These are phyloP conservation scores for Leuciscus idus DNA, from an alignment of 2,113 vertebrate species.

Conservation along the genomic window DNA sequence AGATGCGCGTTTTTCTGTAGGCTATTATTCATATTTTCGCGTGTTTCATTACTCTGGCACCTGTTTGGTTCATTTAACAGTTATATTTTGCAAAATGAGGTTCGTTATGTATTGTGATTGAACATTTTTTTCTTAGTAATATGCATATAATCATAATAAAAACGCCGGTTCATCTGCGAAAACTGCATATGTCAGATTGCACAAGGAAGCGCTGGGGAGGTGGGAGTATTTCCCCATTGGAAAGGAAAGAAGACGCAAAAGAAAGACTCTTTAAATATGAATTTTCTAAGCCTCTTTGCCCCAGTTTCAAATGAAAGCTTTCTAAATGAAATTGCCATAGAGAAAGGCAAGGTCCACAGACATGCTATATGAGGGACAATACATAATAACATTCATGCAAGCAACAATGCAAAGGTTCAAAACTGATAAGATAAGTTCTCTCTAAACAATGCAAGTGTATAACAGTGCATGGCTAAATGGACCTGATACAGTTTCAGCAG, in stretches of 20 bases:
- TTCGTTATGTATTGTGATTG: no score
- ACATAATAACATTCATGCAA: background rate
- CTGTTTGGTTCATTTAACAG: background rate
- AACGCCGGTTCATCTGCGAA: background rate
- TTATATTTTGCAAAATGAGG: background rate
- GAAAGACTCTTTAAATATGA: constrained; percentile 71
- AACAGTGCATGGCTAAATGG: background rate
- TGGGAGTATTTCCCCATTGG: constrained; percentile 38
- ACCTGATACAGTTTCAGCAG: background rate
- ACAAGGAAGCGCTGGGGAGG: background rate
- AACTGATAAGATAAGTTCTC: background rate
- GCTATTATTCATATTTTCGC: background rate
- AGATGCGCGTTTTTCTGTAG: background rate
- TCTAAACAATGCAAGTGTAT: background rate
- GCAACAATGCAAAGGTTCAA: background rate
- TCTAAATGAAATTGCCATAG: constrained; percentile 24
- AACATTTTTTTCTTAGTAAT: background rate
- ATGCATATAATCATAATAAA: background rate
- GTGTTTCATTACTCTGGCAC: background rate
- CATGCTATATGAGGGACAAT: background rate
- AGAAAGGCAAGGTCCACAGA: background rate
- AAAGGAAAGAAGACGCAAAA: constrained; percentile 62
- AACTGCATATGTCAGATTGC: background rate
- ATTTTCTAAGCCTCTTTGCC: constrained; percentile 71
- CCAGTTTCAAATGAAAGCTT: constrained; percentile 61